Evolutionary conservation across 2,113 vertebrate genomes (phyloP).

Genomic region (Antennarius striatus): DNA sequence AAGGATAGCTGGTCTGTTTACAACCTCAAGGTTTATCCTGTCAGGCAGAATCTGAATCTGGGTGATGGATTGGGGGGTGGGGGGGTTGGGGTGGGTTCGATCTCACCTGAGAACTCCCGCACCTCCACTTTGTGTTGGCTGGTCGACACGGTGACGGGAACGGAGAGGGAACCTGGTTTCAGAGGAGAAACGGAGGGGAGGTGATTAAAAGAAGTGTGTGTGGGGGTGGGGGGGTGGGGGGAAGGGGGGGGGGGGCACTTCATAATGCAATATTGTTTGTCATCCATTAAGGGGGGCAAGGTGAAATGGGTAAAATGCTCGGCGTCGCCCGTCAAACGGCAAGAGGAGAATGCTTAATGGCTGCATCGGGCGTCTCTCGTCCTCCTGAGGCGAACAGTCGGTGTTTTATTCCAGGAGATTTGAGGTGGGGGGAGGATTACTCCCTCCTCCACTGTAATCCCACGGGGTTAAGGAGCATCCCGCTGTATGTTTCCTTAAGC

Average conservation of each 20-base stretch:
- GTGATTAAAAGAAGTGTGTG: neutral
- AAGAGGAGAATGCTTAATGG: constrained; percentile 62
- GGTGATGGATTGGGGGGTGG: neutral
- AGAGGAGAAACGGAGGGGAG: neutral
- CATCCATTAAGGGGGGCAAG: constrained; percentile 59
- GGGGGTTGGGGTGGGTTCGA: neutral
- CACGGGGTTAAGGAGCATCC: constrained; percentile 46
- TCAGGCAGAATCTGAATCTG: constrained; percentile 21
- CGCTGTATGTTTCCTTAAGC: constrained; percentile 55
- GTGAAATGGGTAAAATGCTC: constrained; percentile 51
- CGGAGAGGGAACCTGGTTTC: constrained; percentile 61
- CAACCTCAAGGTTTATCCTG: constrained; percentile 36
- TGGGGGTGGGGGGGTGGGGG: too few relatives aligned
- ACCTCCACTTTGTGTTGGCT: constrained; percentile 69
- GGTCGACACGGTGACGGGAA: constrained; percentile 69
- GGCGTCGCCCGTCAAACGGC: constrained; percentile 30
- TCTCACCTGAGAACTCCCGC: constrained; percentile 71
- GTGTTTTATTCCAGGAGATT: constrained; percentile 32
- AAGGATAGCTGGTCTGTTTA: constrained; percentile 45
- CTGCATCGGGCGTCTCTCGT: neutral
- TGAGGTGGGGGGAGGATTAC: constrained; percentile 56
- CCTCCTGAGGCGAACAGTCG: neutral
- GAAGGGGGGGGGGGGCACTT: constrained; percentile 20
- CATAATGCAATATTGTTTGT: constrained; percentile 43
- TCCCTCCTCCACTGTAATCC: constrained; percentile 56